A percentile compares a stretch with the other conserved stretches of the same genome.
phyloP scores from a whole-genome alignment of 1,140 invertebrate species.

The Anadara kagoshimensis region DNA sequence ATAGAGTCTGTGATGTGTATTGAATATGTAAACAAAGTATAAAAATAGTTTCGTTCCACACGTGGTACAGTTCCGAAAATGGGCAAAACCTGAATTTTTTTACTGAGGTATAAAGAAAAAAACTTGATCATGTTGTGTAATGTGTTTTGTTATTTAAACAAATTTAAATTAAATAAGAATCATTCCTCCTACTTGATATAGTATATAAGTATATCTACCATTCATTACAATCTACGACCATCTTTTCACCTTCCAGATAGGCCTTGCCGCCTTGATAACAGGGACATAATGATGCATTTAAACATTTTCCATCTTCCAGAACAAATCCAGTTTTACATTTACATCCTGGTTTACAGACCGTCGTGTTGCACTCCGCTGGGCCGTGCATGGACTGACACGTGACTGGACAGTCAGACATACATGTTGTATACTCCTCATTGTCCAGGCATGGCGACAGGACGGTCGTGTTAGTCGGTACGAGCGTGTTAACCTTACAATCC shows the following conservation, averaged over 20 bases:
- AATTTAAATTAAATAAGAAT: too few species aligned
- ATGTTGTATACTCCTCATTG: constrained; percentile 78
- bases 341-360: constrained; percentile 83
- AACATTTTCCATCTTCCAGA: constrained; percentile 79
- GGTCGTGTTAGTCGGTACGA: too few species aligned
- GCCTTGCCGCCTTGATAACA: constrained; percentile 89
- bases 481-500: constrained; percentile 77
- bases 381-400: constrained; percentile 90
- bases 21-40: too few species aligned
- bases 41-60: too few species aligned
- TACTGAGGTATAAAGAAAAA: too few species aligned
- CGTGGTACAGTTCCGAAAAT: too few species aligned
- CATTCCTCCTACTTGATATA: too few species aligned
- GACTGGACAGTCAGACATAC: constrained; percentile 82
- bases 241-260: constrained; percentile 84
- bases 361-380: constrained; percentile 54
- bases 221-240: constrained; percentile 87
- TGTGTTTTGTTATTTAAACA: too few species aligned
- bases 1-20: too few species aligned
- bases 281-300: constrained; percentile 83
- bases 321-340: constrained; percentile 81
- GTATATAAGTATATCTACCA: constrained; percentile 84
- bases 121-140: too few species aligned
- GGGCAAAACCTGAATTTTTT: too few species aligned
- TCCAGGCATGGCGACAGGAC: too few species aligned